These are phyloP conservation scores for Dermochelys coriacea DNA, from an alignment of 2,797 vertebrate genomes.

Conservation along the genomic window DNA sequence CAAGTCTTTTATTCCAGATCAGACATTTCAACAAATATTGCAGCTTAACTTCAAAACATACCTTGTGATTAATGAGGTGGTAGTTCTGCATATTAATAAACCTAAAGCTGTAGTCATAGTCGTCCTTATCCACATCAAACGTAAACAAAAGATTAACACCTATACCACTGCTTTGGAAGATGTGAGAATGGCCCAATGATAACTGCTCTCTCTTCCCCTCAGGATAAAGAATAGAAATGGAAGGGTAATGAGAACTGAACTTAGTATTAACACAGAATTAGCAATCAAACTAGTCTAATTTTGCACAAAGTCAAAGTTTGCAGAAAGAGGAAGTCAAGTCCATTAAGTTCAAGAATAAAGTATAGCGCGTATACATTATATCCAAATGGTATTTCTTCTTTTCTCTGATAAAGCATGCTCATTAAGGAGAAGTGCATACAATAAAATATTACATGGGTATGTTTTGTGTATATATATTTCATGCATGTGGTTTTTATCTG, in stretches of 20 bases:
- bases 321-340: constrained; percentile 58
- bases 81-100: constrained; percentile 82
- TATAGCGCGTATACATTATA: constrained; percentile 51
- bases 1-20: constrained; percentile 67
- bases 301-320: constrained; percentile 73
- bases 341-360: constrained; percentile 72
- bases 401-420: constrained; percentile 48
- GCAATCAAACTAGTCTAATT: constrained; percentile 69
- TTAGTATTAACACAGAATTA: constrained; percentile 78
- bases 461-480: constrained; percentile 32
- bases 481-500: neutral
- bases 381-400: neutral
- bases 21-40: constrained; percentile 70
- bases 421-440: neutral
- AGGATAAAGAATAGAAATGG: constrained; percentile 79
- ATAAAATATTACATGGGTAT: constrained; percentile 48
- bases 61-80: constrained; percentile 82
- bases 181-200: constrained; percentile 79
- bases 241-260: constrained; percentile 79
- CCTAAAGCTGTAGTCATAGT: constrained; percentile 63
- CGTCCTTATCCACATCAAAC: constrained; percentile 82
- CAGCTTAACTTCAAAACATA: constrained; percentile 82
- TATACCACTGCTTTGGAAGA: constrained; percentile 77
- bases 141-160: constrained; percentile 81
- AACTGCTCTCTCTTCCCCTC: constrained; percentile 80